A percentile compares a stretch with the other conserved stretches of the same genome.
These are phyloP conservation scores for Myripristis murdjan DNA, from an alignment of 2,797 vertebrate species.

Conservation along the genomic window DNA sequence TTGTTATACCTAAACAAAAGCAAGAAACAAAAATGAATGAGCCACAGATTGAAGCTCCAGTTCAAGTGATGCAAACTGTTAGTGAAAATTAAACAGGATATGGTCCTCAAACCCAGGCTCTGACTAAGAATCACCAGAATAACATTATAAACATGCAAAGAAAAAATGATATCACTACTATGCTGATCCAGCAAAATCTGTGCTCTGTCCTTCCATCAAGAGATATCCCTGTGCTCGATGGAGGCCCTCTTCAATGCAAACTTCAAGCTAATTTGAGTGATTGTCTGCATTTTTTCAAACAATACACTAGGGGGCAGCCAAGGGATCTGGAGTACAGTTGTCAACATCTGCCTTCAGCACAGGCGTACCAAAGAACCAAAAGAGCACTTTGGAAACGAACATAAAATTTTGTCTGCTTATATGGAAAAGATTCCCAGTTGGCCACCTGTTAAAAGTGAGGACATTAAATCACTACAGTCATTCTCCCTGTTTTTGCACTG, in stretches of 20 bases:
- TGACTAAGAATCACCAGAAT: not conserved
- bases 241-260: not conserved
- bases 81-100: not conserved
- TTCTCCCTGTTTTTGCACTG: slow-evolving; percentile 11
- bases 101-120: not conserved
- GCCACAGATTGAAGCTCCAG: too few species aligned
- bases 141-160: not conserved
- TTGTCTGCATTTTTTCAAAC: slow-evolving; percentile 19
- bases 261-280: not conserved
- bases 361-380: slow-evolving; percentile 1
- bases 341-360: not conserved
- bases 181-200: not conserved
- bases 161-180: not conserved
- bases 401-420: slow-evolving; percentile 13
- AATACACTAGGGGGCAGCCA: slow-evolving; percentile 24
- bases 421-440: slow-evolving; percentile 12
- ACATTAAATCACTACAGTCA: slow-evolving; percentile 5
- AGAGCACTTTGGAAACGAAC: slow-evolving; percentile 28
- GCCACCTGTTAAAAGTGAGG: slow-evolving; percentile 7
- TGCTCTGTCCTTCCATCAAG: not conserved
- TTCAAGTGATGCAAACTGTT: not conserved
- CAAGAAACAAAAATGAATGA: not conserved
- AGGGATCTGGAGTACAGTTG: slow-evolving; percentile 11
- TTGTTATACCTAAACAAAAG: not conserved
- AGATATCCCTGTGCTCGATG: not conserved